phyloP scores from a whole-genome alignment of 2,797 vertebrate genomes.

The Acipenser oxyrinchus region DNA sequence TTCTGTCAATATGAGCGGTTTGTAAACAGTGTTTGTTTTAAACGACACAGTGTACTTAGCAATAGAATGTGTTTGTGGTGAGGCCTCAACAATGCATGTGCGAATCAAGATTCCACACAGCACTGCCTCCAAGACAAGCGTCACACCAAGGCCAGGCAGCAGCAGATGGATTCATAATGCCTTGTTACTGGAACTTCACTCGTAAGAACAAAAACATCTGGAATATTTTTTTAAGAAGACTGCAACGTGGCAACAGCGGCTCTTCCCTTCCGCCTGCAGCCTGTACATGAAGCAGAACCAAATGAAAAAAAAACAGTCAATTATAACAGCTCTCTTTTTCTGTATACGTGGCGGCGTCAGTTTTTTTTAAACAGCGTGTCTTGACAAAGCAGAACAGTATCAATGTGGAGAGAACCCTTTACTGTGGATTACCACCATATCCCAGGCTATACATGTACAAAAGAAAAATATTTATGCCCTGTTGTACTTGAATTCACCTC shows the following conservation, averaged over 20 bases:
- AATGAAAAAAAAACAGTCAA: slow-evolving; percentile 43
- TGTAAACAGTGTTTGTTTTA: no score
- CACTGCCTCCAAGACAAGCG: no score
- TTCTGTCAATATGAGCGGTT: no score
- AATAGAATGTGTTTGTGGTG: no score
- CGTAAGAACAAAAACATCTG: slow-evolving; percentile 69
- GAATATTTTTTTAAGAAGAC: slow-evolving; percentile 33
- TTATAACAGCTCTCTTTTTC: slow-evolving; percentile 39
- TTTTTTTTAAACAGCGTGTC: slow-evolving; percentile 9
- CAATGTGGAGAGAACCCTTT: not conserved
- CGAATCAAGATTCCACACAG: no score
- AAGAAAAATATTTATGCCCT: not conserved
- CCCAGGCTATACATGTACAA: no score
- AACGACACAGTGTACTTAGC: no score
- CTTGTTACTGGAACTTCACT: slow-evolving; percentile 53
- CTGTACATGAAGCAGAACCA: slow-evolving; percentile 32
- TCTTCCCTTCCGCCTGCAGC: slow-evolving; percentile 37
- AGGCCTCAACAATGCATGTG: no score
- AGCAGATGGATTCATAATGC: slow-evolving; percentile 52
- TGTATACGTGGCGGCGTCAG: slow-evolving; percentile 44
- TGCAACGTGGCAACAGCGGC: slow-evolving; percentile 60
- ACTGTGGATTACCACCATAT: no score
- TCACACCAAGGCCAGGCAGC: no score
- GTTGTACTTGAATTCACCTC: not conserved
- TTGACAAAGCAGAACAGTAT: not conserved